Percentiles rank a stretch among this genome's conserved stretches.
Conservation (phyloP, 23 tunicate species). For the Diplosoma virens region DNA sequence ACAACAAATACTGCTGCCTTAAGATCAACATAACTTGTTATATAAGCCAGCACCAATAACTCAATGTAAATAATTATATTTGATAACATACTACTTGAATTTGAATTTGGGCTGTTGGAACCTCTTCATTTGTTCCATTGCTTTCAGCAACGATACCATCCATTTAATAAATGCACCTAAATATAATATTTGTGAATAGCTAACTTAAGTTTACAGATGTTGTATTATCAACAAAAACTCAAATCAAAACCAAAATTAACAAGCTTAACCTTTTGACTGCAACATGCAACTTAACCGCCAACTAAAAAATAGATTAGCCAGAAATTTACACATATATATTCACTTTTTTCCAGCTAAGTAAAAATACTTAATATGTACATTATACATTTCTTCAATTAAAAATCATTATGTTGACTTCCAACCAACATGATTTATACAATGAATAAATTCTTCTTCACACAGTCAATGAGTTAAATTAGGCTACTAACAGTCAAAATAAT, state of each 20-base stretch:
- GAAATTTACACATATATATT: background rate
- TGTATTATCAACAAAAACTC: background rate
- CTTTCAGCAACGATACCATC: conserved; percentile 22
- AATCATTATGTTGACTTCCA: no score
- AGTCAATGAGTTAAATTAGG: no score
- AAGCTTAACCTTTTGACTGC: no score
- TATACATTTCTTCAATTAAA: no score
- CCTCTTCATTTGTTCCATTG: conserved; percentile 21
- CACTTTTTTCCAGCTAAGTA: no score
- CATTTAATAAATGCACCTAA: background rate
- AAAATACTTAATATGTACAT: no score
- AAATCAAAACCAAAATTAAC: no score
- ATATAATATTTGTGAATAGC: background rate
- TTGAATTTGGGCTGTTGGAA: conserved; percentile 55
- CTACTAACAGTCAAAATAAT: no score
- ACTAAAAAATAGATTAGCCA: background rate
- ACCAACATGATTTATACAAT: no score
- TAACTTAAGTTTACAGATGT: background rate
- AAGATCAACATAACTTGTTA: no score
- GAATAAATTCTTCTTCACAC: no score
- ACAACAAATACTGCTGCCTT: no score
- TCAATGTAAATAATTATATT: conserved; percentile 1
- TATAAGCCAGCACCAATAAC: background rate
- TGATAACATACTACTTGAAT: conserved; percentile 66
- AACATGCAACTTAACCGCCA: background rate